Evolutionary conservation across 2,888 invertebrate genomes (phyloP), one percentile per base, ranked within the genome.

Genomic region (Pammene aurita): DNA sequence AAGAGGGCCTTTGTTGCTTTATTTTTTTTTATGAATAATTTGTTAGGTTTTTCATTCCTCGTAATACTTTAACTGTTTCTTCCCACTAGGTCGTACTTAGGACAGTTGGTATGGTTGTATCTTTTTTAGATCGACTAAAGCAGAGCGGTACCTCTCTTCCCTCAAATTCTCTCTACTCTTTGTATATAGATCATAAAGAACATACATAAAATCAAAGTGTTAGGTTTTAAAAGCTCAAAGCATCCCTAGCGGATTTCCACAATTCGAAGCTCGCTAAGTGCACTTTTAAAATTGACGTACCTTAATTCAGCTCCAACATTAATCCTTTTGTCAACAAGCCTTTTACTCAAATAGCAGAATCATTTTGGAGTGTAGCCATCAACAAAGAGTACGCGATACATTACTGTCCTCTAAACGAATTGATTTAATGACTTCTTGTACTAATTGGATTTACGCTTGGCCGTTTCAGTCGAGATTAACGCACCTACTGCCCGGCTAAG

Each of bases 341-440:
- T 84, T 84, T 86, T 84, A 81, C 75, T 83, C 80, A 77, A 78
- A 83, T 85, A 86, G 86, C 88, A 89, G 88, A 88, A 87, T 88
- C 87, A 26, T 26, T 26, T 89, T 91, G 90, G 89, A 90, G 83
- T 78, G 80, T 78, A 83, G 89, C 90, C 90, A 89, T 86, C 78
- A 87, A 89, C 88, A 91, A 89, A 89, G 85, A 85, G 80, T 79
- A 79, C 77, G 77, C 85, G 80, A 85, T 90, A 87, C 83, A 82
- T 90, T 85, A 87, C 87, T 88, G 90, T 88, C 88, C 78, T 76
- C 80, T 84, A 80, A 86, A 85, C 86, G 85, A 89, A 88, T 89
- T 89, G 90, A 90, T 90, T 90, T 89, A 91, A 86, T 85, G 85
- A 85, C 84, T 87, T 85, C 85, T 87, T 88, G 87, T 89, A 86